Evolutionary conservation across 2,113 vertebrate genomes (phyloP).

Genomic region (Puma concolor): DNA sequence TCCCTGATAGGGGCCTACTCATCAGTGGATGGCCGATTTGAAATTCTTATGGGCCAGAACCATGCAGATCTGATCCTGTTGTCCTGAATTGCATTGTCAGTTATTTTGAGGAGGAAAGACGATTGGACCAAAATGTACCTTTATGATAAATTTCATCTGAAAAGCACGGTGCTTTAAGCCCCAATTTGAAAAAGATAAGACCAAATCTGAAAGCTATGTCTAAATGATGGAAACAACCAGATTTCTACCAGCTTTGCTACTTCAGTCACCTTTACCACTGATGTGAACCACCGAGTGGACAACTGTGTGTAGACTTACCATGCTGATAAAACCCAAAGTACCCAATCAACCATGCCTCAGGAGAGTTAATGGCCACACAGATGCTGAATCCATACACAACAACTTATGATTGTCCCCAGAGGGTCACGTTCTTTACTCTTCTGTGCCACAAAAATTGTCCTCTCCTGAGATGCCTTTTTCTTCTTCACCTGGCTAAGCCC

Average conservation of each 20-base stretch:
- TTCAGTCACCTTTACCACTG: not conserved
- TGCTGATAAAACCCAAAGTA: slow-evolving; percentile 11
- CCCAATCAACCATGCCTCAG: not conserved
- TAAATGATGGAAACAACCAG: slow-evolving; percentile 20
- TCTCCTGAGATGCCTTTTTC: not conserved
- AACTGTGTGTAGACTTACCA: not conserved
- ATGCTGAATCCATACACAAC: not conserved
- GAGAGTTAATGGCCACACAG: not conserved
- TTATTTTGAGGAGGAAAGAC: slow-evolving; percentile 46
- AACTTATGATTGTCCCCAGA: not conserved
- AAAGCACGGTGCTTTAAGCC: slow-evolving; percentile 24
- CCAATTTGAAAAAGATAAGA: slow-evolving; percentile 24
- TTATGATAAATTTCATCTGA: slow-evolving; percentile 47
- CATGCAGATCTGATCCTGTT: not conserved
- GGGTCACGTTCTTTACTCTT: not conserved
- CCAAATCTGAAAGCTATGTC: slow-evolving; percentile 1
- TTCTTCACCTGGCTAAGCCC: not conserved
- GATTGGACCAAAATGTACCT: not conserved
- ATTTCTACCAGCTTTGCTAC: not conserved
- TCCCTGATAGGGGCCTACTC: not conserved
- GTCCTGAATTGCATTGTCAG: not conserved
- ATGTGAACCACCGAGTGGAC: not conserved
- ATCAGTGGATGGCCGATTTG: not conserved
- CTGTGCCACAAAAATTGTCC: not conserved
- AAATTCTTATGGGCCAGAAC: not conserved